Base-by-base conservation (phyloP, 2,797 vertebrate species). In the Gephyroberyx darwinii region DNA sequence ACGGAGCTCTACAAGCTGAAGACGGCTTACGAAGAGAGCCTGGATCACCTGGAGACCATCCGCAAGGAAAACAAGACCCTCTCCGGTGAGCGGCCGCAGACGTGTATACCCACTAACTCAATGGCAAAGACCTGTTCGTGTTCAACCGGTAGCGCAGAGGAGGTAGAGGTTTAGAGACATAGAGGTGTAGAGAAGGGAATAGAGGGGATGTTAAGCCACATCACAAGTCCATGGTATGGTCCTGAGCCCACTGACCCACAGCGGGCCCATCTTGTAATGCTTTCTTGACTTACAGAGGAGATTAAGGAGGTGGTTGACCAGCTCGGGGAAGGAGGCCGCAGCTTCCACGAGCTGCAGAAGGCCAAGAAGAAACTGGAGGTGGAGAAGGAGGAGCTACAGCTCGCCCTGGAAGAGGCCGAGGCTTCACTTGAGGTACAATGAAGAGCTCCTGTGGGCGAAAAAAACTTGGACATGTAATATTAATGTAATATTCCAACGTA, bases 301-400 rank as follows among this genome's bases (percentile, higher is more conserved):
- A 93, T 95, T 69, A 94, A 86, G 76, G 92, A 95, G 72, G 89
- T 94, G 59, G 86, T 94, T 10, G 93, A 94, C 78, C 93, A 95
- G 87, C 89, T 93, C 14, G 88, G 90, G 0, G 90, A 92, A 30
- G 91, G 92, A 84, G 91, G 91, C 30, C 72, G 86, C 50, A 93
- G 83, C 45, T 71, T 90, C 71, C 83, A 91, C 1, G 88, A 96
- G 64, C 81, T 94, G 54, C 92, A 93, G 77, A 94, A 89, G 59
- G 66, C 86, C 31, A 94, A 89, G 80, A 94, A 94, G 87, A 95
- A 90, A 31, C 48, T 93, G 64, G 91, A 94, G 83, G 85, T 69
- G 41, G 92, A 95, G 80, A 91, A 85, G 77, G 91, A 95, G 31
- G 86, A 95, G 89, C 90, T 95, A 66, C 94, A 94, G 57, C 71